These are phyloP conservation scores for Alosa alosa DNA, from an alignment of 2,113 vertebrate species.

Conservation along the genomic window DNA sequence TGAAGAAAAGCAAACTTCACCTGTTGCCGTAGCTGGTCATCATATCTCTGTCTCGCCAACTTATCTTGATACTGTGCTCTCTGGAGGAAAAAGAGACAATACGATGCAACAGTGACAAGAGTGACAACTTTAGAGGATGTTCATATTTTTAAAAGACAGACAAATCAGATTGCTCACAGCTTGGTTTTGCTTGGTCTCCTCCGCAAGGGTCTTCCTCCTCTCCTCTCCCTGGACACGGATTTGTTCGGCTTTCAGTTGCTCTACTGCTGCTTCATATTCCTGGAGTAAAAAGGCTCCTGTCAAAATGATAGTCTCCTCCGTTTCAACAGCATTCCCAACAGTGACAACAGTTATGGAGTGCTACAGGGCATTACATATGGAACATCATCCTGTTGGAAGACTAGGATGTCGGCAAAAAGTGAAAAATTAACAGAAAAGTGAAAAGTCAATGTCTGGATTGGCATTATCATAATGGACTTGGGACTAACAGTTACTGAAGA, in stretches of 20 bases:
- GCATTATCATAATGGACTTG: conserved; percentile 11
- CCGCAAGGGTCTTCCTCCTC: conserved; percentile 86
- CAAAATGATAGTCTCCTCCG: not conserved
- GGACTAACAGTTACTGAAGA: not conserved
- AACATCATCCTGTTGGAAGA: not conserved
- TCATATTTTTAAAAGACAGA: not conserved
- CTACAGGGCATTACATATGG: not conserved
- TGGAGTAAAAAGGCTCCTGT: conserved; percentile 45
- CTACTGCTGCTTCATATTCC: conserved; percentile 93
- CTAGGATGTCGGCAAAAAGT: not conserved
- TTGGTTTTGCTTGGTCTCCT: conserved; percentile 95
- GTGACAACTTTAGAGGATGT: not conserved
- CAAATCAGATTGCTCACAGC: conserved; percentile 71
- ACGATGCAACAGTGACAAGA: not conserved
- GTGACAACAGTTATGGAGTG: not conserved
- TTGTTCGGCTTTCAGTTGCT: conserved; percentile 92
- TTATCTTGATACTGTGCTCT: conserved; percentile 97
- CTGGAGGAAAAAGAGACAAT: conserved; percentile 58
- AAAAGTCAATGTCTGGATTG: not conserved
- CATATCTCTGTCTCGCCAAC: conserved; percentile 90
- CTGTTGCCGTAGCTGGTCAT: conserved; percentile 95
- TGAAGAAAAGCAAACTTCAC: conserved; percentile 55
- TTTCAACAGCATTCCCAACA: not conserved
- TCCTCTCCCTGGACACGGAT: conserved; percentile 87
- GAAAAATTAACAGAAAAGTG: not conserved